A percentile compares a stretch with the other conserved stretches of the same genome.
These are phyloP conservation scores for Tiphia femorata DNA, from an alignment of 2,888 invertebrate genomes.

Conservation along the genomic window DNA sequence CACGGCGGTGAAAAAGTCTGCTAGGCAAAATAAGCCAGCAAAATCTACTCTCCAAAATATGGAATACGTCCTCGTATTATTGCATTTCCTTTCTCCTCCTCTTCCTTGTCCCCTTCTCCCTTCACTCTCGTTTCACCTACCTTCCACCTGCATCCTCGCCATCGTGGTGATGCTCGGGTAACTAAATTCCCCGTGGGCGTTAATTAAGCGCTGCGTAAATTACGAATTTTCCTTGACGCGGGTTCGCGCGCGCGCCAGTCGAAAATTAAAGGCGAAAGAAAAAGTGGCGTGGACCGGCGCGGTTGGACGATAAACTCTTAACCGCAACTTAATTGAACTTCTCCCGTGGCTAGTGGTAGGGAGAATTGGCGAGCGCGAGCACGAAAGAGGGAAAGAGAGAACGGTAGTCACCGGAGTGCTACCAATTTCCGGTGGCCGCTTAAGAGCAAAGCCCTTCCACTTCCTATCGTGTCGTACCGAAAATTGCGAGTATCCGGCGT, in stretches of 20 bases:
- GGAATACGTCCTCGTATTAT: too few relatives aligned
- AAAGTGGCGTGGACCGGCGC: too few relatives aligned
- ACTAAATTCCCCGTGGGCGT: not conserved
- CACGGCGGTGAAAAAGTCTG: too few relatives aligned
- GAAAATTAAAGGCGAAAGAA: not conserved
- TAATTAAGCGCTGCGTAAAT: not conserved
- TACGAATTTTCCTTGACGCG: not conserved
- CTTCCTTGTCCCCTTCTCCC: too few relatives aligned
- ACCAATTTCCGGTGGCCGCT: conserved; percentile 6
- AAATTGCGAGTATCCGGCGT: conserved; percentile 1
- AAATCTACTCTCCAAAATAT: too few relatives aligned
- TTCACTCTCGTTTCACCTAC: too few relatives aligned
- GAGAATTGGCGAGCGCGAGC: too few relatives aligned
- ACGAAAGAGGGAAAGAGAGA: too few relatives aligned
- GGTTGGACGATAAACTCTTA: not conserved
- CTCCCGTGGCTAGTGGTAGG: not conserved
- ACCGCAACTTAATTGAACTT: conserved; percentile 1
- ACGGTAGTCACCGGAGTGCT: not conserved
- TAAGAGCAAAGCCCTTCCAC: conserved; percentile 2
- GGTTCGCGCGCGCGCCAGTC: not conserved
- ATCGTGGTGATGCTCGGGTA: too few relatives aligned
- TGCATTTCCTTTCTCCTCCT: too few relatives aligned
- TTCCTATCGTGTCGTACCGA: not conserved
- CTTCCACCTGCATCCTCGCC: too few relatives aligned
- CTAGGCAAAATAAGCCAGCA: too few relatives aligned